Conservation (phyloP, 2,888 invertebrate genomes). For the Lutraria lutraria region DNA sequence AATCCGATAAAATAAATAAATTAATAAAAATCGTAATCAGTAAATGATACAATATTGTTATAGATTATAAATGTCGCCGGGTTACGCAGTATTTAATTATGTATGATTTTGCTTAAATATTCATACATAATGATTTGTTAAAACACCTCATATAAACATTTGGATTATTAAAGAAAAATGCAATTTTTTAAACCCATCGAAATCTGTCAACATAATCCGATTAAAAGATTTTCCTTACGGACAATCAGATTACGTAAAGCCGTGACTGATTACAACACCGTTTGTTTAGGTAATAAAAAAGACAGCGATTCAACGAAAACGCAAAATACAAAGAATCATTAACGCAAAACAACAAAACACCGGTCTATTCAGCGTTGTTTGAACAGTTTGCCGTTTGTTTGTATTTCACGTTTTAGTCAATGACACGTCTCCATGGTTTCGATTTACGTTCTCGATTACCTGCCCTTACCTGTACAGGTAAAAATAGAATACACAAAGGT, state of each 20-base stretch:
- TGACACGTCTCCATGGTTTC: constrained; percentile 30
- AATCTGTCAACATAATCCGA: not conserved
- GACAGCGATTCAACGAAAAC: not conserved
- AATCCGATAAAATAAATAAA: too few species aligned
- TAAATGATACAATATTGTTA: too few species aligned
- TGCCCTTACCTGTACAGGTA: constrained; percentile 46
- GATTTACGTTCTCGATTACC: constrained; percentile 12
- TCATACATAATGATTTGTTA: not conserved
- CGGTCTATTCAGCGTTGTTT: not conserved
- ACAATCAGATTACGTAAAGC: not conserved
- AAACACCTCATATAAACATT: not conserved
- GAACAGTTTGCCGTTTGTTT: not conserved
- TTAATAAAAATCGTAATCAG: too few species aligned
- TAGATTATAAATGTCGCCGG: too few species aligned
- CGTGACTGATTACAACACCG: not conserved
- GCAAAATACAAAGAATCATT: not conserved
- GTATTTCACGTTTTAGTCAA: constrained; percentile 1
- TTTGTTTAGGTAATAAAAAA: not conserved
- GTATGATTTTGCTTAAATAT: too few species aligned
- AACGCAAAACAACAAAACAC: not conserved
- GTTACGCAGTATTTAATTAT: too few species aligned
- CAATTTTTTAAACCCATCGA: not conserved
- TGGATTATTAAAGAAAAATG: not conserved
- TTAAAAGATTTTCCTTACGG: not conserved
- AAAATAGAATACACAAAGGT: constrained; percentile 52